Evolutionary conservation across 1,140 invertebrate species (phyloP), one percentile per base, ranked within the genome.

Genomic region (Nasonia giraulti): DNA sequence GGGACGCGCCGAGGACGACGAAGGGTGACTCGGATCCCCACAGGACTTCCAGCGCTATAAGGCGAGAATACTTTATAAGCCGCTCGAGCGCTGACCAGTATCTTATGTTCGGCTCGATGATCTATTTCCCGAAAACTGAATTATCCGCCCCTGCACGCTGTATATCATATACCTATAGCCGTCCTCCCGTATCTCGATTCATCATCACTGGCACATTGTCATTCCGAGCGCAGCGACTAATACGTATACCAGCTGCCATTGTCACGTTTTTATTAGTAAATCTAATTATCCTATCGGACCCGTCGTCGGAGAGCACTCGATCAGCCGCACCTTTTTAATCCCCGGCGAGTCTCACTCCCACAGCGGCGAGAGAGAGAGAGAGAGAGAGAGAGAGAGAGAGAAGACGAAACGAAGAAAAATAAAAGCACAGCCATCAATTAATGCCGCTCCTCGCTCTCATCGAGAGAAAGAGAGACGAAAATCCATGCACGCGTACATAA

Each of bases 11-110:
- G 40, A 44, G 40, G 20, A 76, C 17, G 85, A 87, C 75, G 85
- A 88, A 90, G 87, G 89, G 88, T 88, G 87, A 88, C 88, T 85
- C 87, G 87, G 88, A 92, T 90, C 92, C 92, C 92, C 90, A 85
- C 88, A 91, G 92, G 92, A 92, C 89, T 62, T 85, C 37, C 86
- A 86, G 83, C 76, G 87, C 44, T 91, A 90, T 92, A 90, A 92
- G 88, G 83, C 84, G 87, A 87, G 91, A 92, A 93, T 92, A 91
- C 90, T 90, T 92, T 91, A 92, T 92, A 90, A 91, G 84, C 71
- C 40, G 27, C 3, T 23, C n/a, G 89, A 84, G 90, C 84, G 86
- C 86, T 90, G 90, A 91, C 91, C 90, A 86, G 86, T 88, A 87
- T 89, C 90, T 90, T 90, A 90, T 87, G 88, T 86, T 82, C 83